Evolutionary conservation across 2,797 vertebrate species (phyloP).

Genomic region (Anisognathus igniventris): DNA sequence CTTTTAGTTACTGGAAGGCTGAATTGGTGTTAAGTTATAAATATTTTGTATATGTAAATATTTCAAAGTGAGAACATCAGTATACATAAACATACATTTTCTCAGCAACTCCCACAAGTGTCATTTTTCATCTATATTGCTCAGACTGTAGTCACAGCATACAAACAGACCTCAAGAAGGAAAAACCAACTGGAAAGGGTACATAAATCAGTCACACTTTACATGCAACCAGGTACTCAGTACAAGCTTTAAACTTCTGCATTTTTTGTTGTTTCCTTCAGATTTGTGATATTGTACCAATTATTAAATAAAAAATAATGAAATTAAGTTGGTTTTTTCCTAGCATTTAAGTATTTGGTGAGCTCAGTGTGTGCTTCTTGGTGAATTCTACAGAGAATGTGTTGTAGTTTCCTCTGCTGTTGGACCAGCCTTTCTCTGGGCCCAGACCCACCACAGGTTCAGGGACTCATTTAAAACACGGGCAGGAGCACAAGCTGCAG

Average conservation of each 20-base stretch:
- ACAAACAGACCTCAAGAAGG: background rate
- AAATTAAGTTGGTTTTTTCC: background rate
- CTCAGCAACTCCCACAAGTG: background rate
- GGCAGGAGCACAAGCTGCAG: background rate
- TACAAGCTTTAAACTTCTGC: background rate
- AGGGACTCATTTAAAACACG: background rate
- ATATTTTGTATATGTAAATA: background rate
- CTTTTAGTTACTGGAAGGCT: background rate
- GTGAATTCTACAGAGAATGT: background rate
- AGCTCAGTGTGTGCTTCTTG: background rate
- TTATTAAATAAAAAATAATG: background rate
- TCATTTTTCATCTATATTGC: background rate
- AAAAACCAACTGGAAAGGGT: background rate
- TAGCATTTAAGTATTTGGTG: background rate
- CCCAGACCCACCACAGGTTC: background rate
- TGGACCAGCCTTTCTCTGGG: background rate
- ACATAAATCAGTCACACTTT: background rate
- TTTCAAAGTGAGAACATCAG: background rate
- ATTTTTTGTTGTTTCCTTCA: background rate
- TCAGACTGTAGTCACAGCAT: background rate
- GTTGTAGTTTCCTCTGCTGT: background rate
- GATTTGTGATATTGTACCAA: background rate
- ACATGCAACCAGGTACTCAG: background rate
- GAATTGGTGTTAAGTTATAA: background rate
- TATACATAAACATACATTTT: background rate